Evolutionary conservation across 2,888 invertebrate species (phyloP), one percentile per base, ranked within the genome.

Genomic region (Hyalella azteca): DNA sequence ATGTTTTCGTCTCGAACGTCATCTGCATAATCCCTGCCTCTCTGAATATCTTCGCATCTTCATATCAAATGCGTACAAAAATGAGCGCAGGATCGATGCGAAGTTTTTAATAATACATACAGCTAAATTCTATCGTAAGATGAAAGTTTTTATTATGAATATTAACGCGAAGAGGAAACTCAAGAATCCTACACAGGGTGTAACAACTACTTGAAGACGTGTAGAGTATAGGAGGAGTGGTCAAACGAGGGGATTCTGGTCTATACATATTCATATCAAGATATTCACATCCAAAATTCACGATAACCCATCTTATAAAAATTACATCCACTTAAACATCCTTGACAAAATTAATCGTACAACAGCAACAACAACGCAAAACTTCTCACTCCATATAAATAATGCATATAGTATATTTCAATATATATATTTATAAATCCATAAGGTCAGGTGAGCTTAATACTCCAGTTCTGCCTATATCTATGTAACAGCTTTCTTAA

Each of bases 121-220:
- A 66, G 66, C 66, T 66, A 66, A 19, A 36, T 9, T 36, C 66
- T 66, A 66, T 66, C 66, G 66, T 66, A 36, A 66, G 66, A 36
- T 66, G 66, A 66, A 66, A 66, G 66, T 66, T 66, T 45, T 36
- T 66, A 66, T 66, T 66, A 66, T 66, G 66, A 66, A 36, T 66
- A 66, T 32, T 22, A 36, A 66, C 66, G 9, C 36, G 36, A 36
- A 66, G 36, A 66, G 36, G 29, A 36, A 66, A 66, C 66, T 66
- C 36, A 66, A 66, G 66, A 66, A 66, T 66, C 66, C 66, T 66
- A 66, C 36, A 66, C 66, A 36, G 36, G 32, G 66, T 36, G 66
- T 66, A 66, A 66, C 66, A 66, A 66, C 66, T 66, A 66, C 66
- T 66, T 36, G 36, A 36, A 66, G 36, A 66, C 66, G 36, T 66